Percentiles rank a stretch among this genome's conserved stretches.
phyloP scores from a whole-genome alignment of 2,113 vertebrate species.

The Cercocebus atys region DNA sequence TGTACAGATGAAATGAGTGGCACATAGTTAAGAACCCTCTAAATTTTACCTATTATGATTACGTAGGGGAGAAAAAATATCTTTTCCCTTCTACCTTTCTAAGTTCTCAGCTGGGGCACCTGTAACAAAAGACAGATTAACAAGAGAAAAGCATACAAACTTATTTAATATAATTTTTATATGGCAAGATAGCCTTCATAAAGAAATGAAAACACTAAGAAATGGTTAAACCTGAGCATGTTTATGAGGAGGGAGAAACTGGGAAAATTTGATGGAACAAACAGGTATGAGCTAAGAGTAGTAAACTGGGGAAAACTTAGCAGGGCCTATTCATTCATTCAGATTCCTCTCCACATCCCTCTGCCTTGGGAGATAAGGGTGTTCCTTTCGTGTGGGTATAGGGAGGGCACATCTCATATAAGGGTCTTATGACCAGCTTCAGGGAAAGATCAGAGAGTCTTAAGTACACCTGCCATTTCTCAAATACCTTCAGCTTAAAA shows the following conservation, averaged over 20 bases:
- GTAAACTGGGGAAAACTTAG: not conserved
- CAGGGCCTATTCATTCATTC: not conserved
- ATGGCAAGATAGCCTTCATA: not conserved
- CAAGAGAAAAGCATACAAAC: not conserved
- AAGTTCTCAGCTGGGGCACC: not conserved
- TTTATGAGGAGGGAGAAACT: not conserved
- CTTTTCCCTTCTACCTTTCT: not conserved
- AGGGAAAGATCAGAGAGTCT: not conserved
- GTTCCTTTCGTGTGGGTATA: not conserved
- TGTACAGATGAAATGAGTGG: not conserved
- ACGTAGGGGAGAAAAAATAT: not conserved
- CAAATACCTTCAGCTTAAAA: not conserved
- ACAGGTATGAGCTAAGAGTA: not conserved
- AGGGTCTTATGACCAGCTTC: not conserved
- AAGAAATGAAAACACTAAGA: not conserved
- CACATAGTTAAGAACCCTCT: not conserved
- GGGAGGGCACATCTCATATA: not conserved
- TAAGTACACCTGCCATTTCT: not conserved
- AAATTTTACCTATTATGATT: not conserved
- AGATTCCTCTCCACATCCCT: not conserved
- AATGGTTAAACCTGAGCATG: not conserved
- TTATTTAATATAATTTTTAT: not conserved
- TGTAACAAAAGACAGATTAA: not conserved
- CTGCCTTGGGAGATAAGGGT: not conserved
- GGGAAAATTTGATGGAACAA: not conserved